A percentile compares a stretch with the other conserved stretches of the same genome.
phyloP scores from a whole-genome alignment of 2,113 vertebrate species.

The Lasiurus cinereus region DNA sequence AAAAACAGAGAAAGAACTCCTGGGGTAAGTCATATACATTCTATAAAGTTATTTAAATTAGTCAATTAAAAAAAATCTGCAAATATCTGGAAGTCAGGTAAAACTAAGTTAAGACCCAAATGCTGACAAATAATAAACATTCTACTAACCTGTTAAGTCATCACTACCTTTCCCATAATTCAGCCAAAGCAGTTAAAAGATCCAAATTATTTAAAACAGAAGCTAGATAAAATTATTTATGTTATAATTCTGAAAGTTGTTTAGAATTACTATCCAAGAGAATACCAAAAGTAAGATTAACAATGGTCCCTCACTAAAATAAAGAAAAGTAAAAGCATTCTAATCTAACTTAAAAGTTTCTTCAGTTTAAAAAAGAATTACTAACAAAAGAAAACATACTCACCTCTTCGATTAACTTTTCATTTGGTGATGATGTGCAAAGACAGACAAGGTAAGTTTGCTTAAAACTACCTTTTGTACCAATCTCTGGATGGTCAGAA shows the following conservation, averaged over 20 bases:
- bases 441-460: conserved; percentile 97
- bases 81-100: conserved; percentile 28
- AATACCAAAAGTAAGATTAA: conserved; percentile 6
- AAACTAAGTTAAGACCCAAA: conserved; percentile 25
- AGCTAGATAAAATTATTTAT: conserved; percentile 1
- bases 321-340: conserved; percentile 46
- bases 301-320: neutral
- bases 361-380: conserved; percentile 68
- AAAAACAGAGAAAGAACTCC: neutral
- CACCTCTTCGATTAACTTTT: conserved; percentile 96
- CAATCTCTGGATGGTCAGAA: conserved; percentile 92
- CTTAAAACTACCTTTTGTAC: conserved; percentile 93
- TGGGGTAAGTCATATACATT: neutral
- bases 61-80: conserved; percentile 19
- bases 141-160: conserved; percentile 15
- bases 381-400: conserved; percentile 83
- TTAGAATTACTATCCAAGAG: conserved; percentile 51
- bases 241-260: neutral
- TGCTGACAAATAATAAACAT: conserved; percentile 9
- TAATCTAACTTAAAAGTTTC: conserved; percentile 56
- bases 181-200: conserved; percentile 39
- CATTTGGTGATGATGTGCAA: conserved; percentile 93
- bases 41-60: conserved; percentile 28
- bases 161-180: neutral
- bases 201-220: conserved; percentile 44